Evolutionary conservation across 2,888 invertebrate genomes (phyloP).

Genomic region (Hermaeophaga mercurialis): DNA sequence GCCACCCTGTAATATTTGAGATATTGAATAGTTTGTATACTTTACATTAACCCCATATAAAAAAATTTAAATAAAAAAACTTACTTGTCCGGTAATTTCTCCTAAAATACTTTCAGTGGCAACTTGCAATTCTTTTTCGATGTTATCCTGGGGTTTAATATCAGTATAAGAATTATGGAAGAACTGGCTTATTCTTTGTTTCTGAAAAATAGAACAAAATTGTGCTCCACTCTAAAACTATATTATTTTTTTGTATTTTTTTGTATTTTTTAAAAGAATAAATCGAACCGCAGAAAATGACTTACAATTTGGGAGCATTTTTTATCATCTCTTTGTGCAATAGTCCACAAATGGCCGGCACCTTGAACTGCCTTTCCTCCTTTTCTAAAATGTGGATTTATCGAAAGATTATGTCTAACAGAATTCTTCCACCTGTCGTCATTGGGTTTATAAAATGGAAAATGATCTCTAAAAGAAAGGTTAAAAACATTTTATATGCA

Average conservation of each 20-base stretch:
- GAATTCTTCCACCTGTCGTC: constrained; percentile 95
- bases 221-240: too few relatives aligned
- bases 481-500: too few relatives aligned
- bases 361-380: constrained; percentile 86
- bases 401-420: constrained; percentile 87
- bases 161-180: constrained; percentile 54
- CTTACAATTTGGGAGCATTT: constrained; percentile 65
- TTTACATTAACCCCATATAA: too few relatives aligned
- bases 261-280: too few relatives aligned
- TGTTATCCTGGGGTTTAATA: constrained; percentile 52
- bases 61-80: neutral
- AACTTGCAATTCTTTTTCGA: constrained; percentile 60
- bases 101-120: constrained; percentile 63
- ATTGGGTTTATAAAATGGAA: constrained; percentile 86
- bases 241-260: too few relatives aligned
- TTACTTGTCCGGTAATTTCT: constrained; percentile 39
- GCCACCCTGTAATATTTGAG: too few relatives aligned
- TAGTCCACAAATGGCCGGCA: constrained; percentile 88
- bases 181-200: constrained; percentile 62
- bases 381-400: constrained; percentile 90
- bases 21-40: too few relatives aligned
- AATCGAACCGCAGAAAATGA: constrained; percentile 22
- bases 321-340: constrained; percentile 71
- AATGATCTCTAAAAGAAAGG: constrained; percentile 73
- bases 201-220: constrained; percentile 46